Base-by-base conservation (phyloP, 2,113 vertebrate species). In the Syrrhaptes paradoxus region DNA sequence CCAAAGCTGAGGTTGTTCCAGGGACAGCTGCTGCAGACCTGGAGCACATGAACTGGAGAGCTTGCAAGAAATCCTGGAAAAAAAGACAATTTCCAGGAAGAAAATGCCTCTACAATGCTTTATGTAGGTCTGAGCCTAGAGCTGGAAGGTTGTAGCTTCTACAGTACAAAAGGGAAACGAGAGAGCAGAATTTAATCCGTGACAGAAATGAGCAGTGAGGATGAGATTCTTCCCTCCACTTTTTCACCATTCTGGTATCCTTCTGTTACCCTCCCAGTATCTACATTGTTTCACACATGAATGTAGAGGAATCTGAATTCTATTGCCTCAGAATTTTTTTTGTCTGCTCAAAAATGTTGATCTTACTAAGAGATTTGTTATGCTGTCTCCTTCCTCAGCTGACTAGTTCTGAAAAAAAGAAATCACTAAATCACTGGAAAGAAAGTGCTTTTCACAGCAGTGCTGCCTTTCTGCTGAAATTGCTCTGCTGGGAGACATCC, bases 41-140 rank as follows among this genome's bases (percentile, higher is more conserved):
- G 71, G 8, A 91, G 49, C 0, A 0, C 11, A 0, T 22, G 55
- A 83, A 70, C 16, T 83, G 55, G 78, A 95, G 28, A 91, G 7
- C 38, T 55, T 52, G 71, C 67, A 79, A 85, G 46, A 84, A 90
- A 70, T 85, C 65, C 71, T 74, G 87, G 68, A 90, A 95, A 90
- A 90, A 13, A 59, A 16, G 77, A 76, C 7, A 17, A 83, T 94
- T 89, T 94, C 74, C 75, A 90, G 87, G 81, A 85, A 95, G 92
- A 73, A 77, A 87, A 87, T 57, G 84, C 32, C 59, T 96, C 78
- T 59, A 38, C 59, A 71, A 48, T 26, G 55, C 46, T 88, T 88
- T 88, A 46, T 20, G 34, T 66, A 76, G 73, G 87, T 87, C 75
- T 86, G 80, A 95, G 73, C 48, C 38, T 45, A 29, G 43, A 87